Conservation (phyloP, 2,113 vertebrate genomes). For the Protomyctophum bolini region DNA sequence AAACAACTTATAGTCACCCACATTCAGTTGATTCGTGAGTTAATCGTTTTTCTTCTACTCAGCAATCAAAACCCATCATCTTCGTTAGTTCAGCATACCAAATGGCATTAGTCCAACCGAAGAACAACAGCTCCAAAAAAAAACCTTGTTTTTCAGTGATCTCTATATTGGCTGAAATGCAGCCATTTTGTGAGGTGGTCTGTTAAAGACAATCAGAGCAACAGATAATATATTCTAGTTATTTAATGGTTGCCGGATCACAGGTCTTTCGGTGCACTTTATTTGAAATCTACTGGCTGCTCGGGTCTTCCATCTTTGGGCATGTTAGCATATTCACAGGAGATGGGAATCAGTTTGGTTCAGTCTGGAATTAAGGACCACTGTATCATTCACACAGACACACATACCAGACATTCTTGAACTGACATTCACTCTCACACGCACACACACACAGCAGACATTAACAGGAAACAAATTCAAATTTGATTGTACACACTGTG, state of each 20-base stretch:
- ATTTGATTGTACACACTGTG: constrained; percentile 4
- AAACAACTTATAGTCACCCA: constrained; percentile 34
- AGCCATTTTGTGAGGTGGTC: not conserved
- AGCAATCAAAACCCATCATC: constrained; percentile 10
- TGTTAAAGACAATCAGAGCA: constrained; percentile 1
- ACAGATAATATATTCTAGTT: not conserved
- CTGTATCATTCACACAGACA: constrained; percentile 23
- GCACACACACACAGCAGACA: constrained; percentile 12
- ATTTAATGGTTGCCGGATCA: not conserved
- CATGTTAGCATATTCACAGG: constrained; percentile 41
- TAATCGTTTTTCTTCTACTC: not conserved
- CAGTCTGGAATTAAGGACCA: constrained; percentile 57
- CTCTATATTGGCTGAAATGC: constrained; percentile 6
- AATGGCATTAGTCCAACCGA: constrained; percentile 22
- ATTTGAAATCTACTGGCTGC: constrained; percentile 17
- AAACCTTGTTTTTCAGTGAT: not conserved
- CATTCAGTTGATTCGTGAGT: constrained; percentile 22
- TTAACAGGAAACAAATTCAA: not conserved
- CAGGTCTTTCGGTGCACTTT: not conserved
- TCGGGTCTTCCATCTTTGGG: constrained; percentile 49
- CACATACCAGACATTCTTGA: not conserved
- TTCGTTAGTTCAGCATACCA: constrained; percentile 17
- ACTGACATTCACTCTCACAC: not conserved
- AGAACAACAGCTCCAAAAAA: constrained; percentile 5
- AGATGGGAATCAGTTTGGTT: constrained; percentile 59